Evolutionary conservation across 2,113 vertebrate genomes (phyloP).

Genomic region (Prunella fulvescens): DNA sequence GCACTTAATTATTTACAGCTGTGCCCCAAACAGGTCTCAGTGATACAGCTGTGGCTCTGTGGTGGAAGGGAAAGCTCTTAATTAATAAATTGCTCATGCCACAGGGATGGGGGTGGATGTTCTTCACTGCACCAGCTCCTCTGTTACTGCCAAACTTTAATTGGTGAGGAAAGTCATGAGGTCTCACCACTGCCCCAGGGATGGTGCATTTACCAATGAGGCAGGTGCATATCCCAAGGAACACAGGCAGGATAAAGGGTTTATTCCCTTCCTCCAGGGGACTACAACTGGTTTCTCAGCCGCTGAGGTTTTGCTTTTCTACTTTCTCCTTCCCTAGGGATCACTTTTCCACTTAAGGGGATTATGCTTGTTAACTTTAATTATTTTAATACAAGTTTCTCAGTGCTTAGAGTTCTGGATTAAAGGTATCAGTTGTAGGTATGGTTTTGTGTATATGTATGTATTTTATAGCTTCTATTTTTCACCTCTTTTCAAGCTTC

Average conservation of each 20-base stretch:
- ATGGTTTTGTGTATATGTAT: neutral
- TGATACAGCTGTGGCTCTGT: neutral
- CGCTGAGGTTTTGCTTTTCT: neutral
- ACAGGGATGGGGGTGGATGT: rapidly evolving
- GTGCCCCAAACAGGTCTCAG: neutral
- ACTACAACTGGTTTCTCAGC: neutral
- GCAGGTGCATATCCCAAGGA: neutral
- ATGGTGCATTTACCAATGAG: neutral
- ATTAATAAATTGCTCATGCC: neutral
- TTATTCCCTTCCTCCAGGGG: neutral
- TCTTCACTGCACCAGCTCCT: neutral
- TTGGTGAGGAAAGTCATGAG: rapidly evolving
- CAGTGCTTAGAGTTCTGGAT: neutral
- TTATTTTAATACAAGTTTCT: neutral
- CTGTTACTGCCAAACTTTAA: neutral
- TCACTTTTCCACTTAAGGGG: neutral
- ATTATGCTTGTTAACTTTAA: neutral
- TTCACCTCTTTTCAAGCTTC: neutral
- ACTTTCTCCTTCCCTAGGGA: neutral
- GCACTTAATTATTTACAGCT: neutral
- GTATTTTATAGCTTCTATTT: neutral
- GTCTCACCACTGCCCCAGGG: neutral
- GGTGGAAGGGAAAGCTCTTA: neutral
- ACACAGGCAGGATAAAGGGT: rapidly evolving
- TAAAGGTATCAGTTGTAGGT: neutral